phyloP scores from a whole-genome alignment of 1,140 invertebrate species.

The Streblospio benedicti region DNA sequence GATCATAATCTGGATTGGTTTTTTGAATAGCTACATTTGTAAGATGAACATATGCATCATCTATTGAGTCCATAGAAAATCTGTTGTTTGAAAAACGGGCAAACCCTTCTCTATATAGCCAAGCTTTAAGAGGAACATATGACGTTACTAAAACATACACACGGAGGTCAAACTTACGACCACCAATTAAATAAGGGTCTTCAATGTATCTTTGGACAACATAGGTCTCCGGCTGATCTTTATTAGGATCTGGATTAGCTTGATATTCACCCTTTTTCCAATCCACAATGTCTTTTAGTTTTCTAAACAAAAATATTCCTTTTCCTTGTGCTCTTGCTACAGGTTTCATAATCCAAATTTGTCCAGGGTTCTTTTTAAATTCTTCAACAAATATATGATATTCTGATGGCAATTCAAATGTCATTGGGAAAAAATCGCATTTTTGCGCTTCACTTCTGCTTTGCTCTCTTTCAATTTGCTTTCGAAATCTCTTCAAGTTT shows the following conservation, averaged over 20 bases:
- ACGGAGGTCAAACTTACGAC: constrained; percentile 46
- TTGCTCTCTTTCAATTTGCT: constrained; percentile 43
- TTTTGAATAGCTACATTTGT: constrained; percentile 53
- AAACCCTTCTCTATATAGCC: constrained; percentile 51
- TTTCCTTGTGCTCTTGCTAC: constrained; percentile 50
- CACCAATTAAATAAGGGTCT: constrained; percentile 47
- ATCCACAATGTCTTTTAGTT: constrained; percentile 51
- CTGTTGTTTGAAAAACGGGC: constrained; percentile 50
- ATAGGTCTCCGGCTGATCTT: constrained; percentile 42
- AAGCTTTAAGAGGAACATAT: constrained; percentile 49
- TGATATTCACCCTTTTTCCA: constrained; percentile 49
- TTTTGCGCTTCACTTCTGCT: constrained; percentile 38
- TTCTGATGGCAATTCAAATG: constrained; percentile 49
- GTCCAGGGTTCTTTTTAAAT: constrained; percentile 48
- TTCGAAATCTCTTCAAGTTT: constrained; percentile 47
- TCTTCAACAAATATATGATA: constrained; percentile 53
- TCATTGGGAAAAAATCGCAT: constrained; percentile 49
- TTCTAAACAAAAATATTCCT: constrained; percentile 50
- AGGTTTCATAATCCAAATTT: constrained; percentile 54
- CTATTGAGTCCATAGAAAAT: constrained; percentile 48
- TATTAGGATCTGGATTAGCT: constrained; percentile 32
- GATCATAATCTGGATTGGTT: constrained; percentile 51
- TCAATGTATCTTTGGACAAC: constrained; percentile 47
- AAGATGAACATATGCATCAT: constrained; percentile 51
- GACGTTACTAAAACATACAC: constrained; percentile 46